Conservation (phyloP, 2,113 vertebrate species). For the Zingel zingel region DNA sequence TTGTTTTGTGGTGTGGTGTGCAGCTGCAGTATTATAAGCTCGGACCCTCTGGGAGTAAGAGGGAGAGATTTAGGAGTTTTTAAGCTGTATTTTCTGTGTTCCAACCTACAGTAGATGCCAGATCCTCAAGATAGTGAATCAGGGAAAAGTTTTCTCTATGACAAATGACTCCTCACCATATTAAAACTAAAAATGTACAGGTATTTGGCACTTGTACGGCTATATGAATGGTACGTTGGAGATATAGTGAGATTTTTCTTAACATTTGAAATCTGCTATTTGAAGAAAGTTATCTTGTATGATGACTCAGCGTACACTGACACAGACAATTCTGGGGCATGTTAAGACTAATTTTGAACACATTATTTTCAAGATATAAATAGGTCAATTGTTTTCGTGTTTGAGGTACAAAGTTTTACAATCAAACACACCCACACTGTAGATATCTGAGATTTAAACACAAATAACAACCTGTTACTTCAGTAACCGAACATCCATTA, state of each 20-base stretch:
- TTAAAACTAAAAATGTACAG: slow-evolving; percentile 6
- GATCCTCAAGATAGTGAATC: slow-evolving; percentile 53
- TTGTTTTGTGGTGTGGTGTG: background rate
- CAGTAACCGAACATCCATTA: background rate
- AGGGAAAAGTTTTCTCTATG: slow-evolving; percentile 25
- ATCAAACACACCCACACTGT: background rate
- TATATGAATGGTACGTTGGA: background rate
- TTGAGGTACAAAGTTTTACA: background rate
- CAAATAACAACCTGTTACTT: background rate
- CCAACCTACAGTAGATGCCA: slow-evolving; percentile 14
- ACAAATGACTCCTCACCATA: slow-evolving; percentile 45
- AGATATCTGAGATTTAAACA: background rate
- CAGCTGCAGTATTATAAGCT: slow-evolving; percentile 37
- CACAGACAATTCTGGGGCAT: background rate
- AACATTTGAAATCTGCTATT: background rate
- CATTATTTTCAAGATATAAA: background rate
- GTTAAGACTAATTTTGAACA: too few species aligned
- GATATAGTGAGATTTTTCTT: background rate
- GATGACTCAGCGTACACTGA: background rate
- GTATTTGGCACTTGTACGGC: background rate
- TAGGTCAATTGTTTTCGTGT: background rate
- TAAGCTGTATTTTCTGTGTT: slow-evolving; percentile 12
- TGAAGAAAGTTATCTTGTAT: background rate
- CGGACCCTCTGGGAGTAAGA: slow-evolving; percentile 2
- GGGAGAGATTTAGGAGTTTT: slow-evolving; percentile 57